Evolutionary conservation across 2,113 vertebrate species (phyloP), one percentile per base, ranked within the genome.

Genomic region (Aldabrachelys gigantea): DNA sequence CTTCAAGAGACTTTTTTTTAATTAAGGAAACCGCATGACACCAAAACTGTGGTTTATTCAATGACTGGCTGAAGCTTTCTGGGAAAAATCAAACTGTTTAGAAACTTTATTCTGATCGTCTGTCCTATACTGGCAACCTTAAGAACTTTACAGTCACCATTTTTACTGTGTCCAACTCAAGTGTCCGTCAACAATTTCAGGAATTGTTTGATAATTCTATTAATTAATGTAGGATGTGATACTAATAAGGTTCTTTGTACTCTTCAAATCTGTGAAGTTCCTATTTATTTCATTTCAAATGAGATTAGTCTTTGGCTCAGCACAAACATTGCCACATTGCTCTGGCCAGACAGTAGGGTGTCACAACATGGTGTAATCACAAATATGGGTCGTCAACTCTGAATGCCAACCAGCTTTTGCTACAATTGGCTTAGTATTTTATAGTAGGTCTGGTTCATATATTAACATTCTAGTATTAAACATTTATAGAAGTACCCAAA

Each of bases 321-420:
- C 49, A 31, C 78, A 49, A 80, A 49, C 78, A 47, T 50, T 80
- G 78, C 47, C 19, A 35, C 78, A 29, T 21, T 16, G 78, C 14
- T 50, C 12, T 47, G 4, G 21, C 24, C 81, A 53, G 88, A 41
- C 50, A 75, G 49, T 75, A 54, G 11, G 19, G 12, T 44, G 17
- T 3, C 10, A 3, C 1, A 14, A 8, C 16, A n/a, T 25, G 19
- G 29, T 75, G 53, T 54, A 22, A 56, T 50, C 29, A 10, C 7
- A 85, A 78, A 41, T 10, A 19, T 2, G 47, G 92, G 29, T 52
- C 53, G 24, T 11, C 88, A 84, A 2, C 10, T 50, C 69, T 62
- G 27, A 50, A 1, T 3, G 27, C 52, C 10, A 1, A 0, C 0
- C 0, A 47, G 54, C 14, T 54, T 81, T 57, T 41, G 49, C 6